A percentile compares a stretch with the other conserved stretches of the same genome.
These are phyloP conservation scores for Seriola dumerili DNA, from an alignment of 2,113 vertebrate species.

Conservation along the genomic window DNA sequence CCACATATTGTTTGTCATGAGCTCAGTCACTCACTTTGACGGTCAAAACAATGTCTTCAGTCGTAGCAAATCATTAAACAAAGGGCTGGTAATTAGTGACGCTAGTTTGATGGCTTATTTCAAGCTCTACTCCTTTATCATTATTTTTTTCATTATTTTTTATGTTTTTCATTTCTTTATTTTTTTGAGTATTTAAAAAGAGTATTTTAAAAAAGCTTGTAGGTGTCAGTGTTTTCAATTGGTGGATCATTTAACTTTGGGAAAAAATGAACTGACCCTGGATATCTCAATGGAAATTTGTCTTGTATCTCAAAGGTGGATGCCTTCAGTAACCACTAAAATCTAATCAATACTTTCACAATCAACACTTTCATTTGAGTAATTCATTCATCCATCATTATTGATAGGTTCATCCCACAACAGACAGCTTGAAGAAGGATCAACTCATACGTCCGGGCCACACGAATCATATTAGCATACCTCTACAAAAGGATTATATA, in stretches of 20 bases:
- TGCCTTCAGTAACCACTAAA: neutral
- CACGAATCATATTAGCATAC: neutral
- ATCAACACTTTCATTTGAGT: conserved; percentile 3
- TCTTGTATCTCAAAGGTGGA: neutral
- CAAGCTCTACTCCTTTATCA: neutral
- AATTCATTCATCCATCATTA: conserved; percentile 10
- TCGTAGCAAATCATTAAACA: conserved; percentile 46
- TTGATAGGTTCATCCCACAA: neutral
- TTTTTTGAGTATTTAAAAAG: neutral
- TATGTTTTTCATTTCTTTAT: neutral
- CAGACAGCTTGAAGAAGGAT: neutral
- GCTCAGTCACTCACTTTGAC: conserved; percentile 57
- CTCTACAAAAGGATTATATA: neutral
- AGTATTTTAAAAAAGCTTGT: no score
- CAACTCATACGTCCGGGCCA: neutral
- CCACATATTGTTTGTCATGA: conserved; percentile 53
- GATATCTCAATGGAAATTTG: neutral
- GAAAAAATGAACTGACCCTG: neutral
- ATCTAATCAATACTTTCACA: conserved; percentile 15
- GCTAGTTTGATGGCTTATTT: conserved; percentile 14
- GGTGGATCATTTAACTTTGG: neutral
- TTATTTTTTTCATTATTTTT: conserved; percentile 8
- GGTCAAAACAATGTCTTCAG: conserved; percentile 43
- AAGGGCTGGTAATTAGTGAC: conserved; percentile 40
- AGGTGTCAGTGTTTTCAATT: neutral